Evolutionary conservation across 1,140 invertebrate genomes (phyloP).

Genomic region (Drosophila kikkawai): DNA sequence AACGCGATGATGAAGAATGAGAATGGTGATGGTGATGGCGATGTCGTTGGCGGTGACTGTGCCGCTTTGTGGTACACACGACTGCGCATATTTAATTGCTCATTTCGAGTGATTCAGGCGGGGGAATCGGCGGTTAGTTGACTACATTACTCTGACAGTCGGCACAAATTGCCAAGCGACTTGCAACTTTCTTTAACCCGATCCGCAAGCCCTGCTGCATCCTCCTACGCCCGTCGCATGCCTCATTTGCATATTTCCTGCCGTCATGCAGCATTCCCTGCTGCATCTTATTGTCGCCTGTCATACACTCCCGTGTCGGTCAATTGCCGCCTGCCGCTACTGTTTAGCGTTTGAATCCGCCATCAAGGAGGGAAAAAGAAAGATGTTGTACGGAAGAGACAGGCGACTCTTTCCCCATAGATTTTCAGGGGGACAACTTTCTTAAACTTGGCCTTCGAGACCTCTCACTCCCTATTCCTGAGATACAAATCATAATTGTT

Average conservation of each 20-base stretch:
- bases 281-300: constrained; percentile 39
- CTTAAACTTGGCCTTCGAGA: constrained; percentile 9
- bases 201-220: constrained; percentile 17
- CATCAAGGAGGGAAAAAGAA: not conserved
- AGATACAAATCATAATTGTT: constrained; percentile 79
- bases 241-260: constrained; percentile 72
- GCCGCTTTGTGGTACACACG: constrained; percentile 60
- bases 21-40: constrained; percentile 27
- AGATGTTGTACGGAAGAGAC: constrained; percentile 9
- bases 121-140: constrained; percentile 21
- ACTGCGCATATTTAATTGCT: constrained; percentile 81
- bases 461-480: not conserved
- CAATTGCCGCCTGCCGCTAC: constrained; percentile 61
- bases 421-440: constrained; percentile 17
- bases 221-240: constrained; percentile 71
- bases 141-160: constrained; percentile 74
- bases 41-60: constrained; percentile 20
- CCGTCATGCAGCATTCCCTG: constrained; percentile 69
- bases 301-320: constrained; percentile 65
- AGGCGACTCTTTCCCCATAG: not conserved
- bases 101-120: constrained; percentile 68
- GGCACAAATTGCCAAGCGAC: constrained; percentile 69
- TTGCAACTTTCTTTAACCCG: constrained; percentile 45
- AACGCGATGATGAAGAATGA: constrained; percentile 17
- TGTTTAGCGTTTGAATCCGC: constrained; percentile 42